Conservation (phyloP, 1,140 invertebrate species). For the Choristoneura fumiferana region DNA sequence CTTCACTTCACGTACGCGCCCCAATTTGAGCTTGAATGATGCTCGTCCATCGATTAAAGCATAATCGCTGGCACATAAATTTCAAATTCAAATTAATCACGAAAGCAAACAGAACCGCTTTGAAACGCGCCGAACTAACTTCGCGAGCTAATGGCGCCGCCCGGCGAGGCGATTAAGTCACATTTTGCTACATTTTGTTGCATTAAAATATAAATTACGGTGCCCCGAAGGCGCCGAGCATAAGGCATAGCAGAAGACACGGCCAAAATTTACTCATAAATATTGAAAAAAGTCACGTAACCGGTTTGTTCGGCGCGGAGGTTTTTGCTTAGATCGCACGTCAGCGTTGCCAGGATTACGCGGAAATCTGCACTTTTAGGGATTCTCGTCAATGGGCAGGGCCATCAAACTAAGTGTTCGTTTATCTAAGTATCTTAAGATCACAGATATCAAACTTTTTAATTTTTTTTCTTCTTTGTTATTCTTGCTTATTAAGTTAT, state of each 20-base stretch:
- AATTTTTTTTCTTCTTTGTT: too few species aligned
- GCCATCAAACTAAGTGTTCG: too few species aligned
- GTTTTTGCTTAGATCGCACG: neutral
- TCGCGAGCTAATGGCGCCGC: neutral
- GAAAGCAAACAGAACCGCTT: conserved; percentile 13
- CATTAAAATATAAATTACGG: conserved; percentile 18
- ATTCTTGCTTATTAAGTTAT: too few species aligned
- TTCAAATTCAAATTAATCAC: conserved; percentile 18
- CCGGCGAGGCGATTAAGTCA: neutral
- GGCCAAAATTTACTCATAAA: conserved; percentile 14
- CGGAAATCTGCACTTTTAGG: too few species aligned
- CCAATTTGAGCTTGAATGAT: neutral
- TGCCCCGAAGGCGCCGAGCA: conserved; percentile 1
- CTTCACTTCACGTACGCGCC: neutral
- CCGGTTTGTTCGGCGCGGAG: neutral
- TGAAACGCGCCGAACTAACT: neutral
- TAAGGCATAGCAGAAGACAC: conserved; percentile 1
- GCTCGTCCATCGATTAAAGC: neutral
- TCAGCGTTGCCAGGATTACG: too few species aligned
- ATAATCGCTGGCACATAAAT: conserved; percentile 11
- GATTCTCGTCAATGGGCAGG: too few species aligned
- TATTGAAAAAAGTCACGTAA: conserved; percentile 10
- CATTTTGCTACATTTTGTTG: conserved; percentile 12
- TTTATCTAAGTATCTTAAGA: too few species aligned
- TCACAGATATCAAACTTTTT: too few species aligned